phyloP scores from a whole-genome alignment of 2,797 vertebrate genomes.

The Pseudochirops corinnae region DNA sequence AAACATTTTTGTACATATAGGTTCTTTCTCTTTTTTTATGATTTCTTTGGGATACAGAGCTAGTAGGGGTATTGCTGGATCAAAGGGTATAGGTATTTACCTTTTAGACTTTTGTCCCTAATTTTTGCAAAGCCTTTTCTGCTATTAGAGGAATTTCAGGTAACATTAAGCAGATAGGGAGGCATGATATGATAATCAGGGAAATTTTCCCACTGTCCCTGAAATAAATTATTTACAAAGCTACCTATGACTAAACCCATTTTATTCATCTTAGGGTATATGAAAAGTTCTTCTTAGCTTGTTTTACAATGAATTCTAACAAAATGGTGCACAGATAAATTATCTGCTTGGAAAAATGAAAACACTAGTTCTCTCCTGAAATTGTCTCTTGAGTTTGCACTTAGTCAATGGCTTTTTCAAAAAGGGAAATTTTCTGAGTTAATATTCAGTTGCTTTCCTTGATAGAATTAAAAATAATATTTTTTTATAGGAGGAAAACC shows the following conservation, averaged over 20 bases:
- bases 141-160: neutral
- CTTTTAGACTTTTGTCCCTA: neutral
- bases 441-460: neutral
- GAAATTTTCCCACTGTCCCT: neutral
- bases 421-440: neutral
- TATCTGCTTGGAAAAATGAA: neutral
- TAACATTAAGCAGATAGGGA: neutral
- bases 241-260: neutral
- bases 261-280: neutral
- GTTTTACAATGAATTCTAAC: neutral
- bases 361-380: neutral
- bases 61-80: neutral
- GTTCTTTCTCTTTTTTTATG: neutral
- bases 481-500: neutral
- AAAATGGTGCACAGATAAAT: neutral
- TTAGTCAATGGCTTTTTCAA: neutral
- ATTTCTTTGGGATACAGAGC: neutral
- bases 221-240: neutral
- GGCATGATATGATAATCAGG: neutral
- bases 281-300: neutral
- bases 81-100: neutral
- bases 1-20: neutral
- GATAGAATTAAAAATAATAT: neutral
- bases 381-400: neutral
- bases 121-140: neutral